Evolutionary conservation across 2,113 vertebrate genomes (phyloP).

Genomic region (Triplophysa dalaica): DNA sequence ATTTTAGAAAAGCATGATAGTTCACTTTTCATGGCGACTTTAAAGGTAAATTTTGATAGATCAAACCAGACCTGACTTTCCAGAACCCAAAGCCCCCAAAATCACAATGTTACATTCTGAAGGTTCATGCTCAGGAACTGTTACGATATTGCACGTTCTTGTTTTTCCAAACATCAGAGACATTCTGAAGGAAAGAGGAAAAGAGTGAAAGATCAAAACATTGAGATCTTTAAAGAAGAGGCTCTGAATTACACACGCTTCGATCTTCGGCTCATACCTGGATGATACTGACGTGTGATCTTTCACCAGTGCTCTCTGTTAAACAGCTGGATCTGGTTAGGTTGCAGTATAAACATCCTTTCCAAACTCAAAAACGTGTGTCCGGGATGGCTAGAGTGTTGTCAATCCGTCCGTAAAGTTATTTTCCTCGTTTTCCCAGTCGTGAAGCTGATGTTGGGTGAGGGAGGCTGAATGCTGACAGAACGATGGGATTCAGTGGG

Average conservation of each 20-base stretch:
- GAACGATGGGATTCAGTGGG: slow-evolving; percentile 15
- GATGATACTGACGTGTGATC: slow-evolving; percentile 11
- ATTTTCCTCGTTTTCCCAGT: neutral
- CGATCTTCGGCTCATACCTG: slow-evolving; percentile 21
- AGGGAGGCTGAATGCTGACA: neutral
- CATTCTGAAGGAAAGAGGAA: slow-evolving; percentile 64
- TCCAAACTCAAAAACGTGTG: neutral
- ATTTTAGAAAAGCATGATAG: neutral
- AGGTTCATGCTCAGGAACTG: slow-evolving; percentile 61
- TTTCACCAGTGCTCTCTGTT: neutral
- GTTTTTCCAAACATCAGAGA: slow-evolving; percentile 85
- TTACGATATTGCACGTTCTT: slow-evolving; percentile 59
- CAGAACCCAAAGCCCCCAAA: slow-evolving; percentile 81
- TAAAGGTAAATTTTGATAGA: neutral
- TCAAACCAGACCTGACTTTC: slow-evolving; percentile 81
- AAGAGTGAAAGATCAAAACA: neutral
- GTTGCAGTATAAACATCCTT: neutral
- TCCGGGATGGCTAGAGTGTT: neutral
- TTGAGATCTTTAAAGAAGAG: neutral
- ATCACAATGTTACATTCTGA: slow-evolving; percentile 84
- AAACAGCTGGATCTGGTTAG: slow-evolving; percentile 3
- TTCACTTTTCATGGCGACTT: neutral
- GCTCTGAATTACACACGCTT: neutral
- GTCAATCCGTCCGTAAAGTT: neutral
- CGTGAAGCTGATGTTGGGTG: neutral